phyloP scores from a whole-genome alignment of 1,140 invertebrate genomes.

The Bombus consobrinus region DNA sequence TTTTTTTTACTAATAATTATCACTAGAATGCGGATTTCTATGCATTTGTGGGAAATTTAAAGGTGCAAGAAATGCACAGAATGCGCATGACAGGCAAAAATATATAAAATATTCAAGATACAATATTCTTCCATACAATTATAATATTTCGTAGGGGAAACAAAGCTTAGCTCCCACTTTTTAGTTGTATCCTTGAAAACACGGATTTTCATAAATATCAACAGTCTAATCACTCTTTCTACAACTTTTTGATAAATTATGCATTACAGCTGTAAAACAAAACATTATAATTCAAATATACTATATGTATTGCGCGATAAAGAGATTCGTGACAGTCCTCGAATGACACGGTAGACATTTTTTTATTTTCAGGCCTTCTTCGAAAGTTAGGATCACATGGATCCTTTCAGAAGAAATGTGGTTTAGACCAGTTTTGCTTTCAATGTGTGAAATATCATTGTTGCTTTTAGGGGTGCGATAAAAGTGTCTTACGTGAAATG shows the following conservation, averaged over 20 bases:
- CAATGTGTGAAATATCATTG: neutral
- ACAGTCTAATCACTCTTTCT: neutral
- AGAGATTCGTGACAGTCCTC: neutral
- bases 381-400: too few relatives aligned
- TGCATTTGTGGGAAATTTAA: neutral
- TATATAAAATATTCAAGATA: too few relatives aligned
- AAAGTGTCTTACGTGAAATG: neutral
- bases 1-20: neutral
- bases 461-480: neutral
- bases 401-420: too few relatives aligned
- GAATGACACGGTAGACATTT: neutral
- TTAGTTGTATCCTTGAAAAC: neutral
- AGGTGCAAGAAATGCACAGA: too few relatives aligned
- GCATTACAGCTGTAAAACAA: neutral
- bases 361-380: neutral
- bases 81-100: too few relatives aligned
- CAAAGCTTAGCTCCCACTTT: neutral
- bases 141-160: too few relatives aligned
- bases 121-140: too few relatives aligned
- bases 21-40: neutral
- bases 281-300: neutral
- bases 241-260: neutral
- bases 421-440: too few relatives aligned
- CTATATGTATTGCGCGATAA: neutral
- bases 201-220: neutral